A percentile compares a stretch with the other conserved stretches of the same genome.
Evolutionary conservation across 2,888 invertebrate genomes (phyloP).

Genomic region (Latrodectus hesperus): DNA sequence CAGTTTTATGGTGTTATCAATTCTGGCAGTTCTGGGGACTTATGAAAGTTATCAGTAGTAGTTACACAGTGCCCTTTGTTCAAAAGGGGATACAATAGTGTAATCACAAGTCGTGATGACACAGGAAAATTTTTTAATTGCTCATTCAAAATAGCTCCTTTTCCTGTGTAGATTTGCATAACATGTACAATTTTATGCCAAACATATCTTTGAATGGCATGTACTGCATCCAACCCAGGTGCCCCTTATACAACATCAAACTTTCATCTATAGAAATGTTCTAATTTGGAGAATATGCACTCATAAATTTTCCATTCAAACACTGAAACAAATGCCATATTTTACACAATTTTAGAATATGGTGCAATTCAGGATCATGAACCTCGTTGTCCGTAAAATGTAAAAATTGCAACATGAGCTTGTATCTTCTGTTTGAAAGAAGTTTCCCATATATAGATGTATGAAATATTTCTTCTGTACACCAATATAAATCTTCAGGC

Average conservation of each 20-base stretch:
- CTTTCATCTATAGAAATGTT: slow-evolving; percentile 67
- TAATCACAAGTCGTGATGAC: slow-evolving; percentile 22
- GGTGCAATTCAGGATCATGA: slow-evolving; percentile 7
- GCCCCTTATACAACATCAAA: slow-evolving; percentile 50
- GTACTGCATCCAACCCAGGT: slow-evolving; percentile 51
- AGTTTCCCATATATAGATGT: slow-evolving; percentile 7
- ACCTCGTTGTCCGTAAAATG: not conserved
- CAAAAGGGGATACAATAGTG: slow-evolving; percentile 48
- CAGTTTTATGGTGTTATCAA: not conserved
- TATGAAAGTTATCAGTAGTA: slow-evolving; percentile 59
- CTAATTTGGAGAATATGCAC: slow-evolving; percentile 27
- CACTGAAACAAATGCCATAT: slow-evolving; percentile 49
- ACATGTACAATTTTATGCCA: too few relatives aligned
- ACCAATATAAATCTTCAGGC: not conserved
- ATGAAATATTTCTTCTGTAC: slow-evolving; percentile 14
- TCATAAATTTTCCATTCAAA: slow-evolving; percentile 30
- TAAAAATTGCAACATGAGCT: slow-evolving; percentile 9
- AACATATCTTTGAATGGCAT: too few relatives aligned
- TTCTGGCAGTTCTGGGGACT: slow-evolving; percentile 29
- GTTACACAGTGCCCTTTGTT: slow-evolving; percentile 44
- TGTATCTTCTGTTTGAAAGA: slow-evolving; percentile 6
- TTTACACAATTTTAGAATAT: not conserved
- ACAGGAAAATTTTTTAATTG: slow-evolving; percentile 5
- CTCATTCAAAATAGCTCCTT: slow-evolving; percentile 15
- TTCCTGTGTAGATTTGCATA: slow-evolving; percentile 55